These are phyloP conservation scores for Tachina grossa DNA, from an alignment of 2,888 invertebrate species.

Conservation along the genomic window DNA sequence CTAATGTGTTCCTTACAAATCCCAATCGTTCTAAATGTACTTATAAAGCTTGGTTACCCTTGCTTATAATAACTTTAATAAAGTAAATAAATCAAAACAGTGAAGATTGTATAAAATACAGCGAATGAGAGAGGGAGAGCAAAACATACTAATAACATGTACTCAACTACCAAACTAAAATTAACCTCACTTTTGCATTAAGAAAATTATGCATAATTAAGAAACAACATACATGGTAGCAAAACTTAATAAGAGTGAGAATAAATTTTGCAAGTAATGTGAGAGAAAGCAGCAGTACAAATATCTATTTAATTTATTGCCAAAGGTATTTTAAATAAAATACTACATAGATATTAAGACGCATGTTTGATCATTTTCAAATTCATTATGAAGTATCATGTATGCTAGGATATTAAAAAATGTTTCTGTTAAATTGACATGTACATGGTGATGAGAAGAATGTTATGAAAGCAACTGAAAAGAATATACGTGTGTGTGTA, in stretches of 20 bases:
- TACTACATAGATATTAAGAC: not conserved
- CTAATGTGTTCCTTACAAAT: no score
- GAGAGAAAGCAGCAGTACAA: not conserved
- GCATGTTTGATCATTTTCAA: not conserved
- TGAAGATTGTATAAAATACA: slow-evolving; percentile 41
- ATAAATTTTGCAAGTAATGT: not conserved
- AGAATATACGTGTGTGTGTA: no score
- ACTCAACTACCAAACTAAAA: slow-evolving; percentile 41
- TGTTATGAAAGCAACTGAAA: slow-evolving; percentile 49
- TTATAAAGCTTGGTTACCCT: slow-evolving; percentile 18
- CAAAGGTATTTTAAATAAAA: not conserved
- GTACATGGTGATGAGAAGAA: slow-evolving; percentile 60
- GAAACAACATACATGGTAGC: slow-evolving; percentile 55
- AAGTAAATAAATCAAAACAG: slow-evolving; percentile 34
- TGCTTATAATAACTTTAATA: not conserved
- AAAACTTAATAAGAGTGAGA: not conserved
- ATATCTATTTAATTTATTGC: not conserved
- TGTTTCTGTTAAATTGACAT: not conserved
- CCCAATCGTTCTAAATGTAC: not conserved
- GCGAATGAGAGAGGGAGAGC: slow-evolving; percentile 59
- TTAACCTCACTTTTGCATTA: slow-evolving; percentile 56
- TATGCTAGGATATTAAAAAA: slow-evolving; percentile 24
- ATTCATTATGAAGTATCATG: slow-evolving; percentile 61
- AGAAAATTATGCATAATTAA: slow-evolving; percentile 4
- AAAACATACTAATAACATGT: slow-evolving; percentile 27